These are phyloP conservation scores for Gallinago jamesoni DNA, from an alignment of 2,113 vertebrate genomes.

Conservation along the genomic window DNA sequence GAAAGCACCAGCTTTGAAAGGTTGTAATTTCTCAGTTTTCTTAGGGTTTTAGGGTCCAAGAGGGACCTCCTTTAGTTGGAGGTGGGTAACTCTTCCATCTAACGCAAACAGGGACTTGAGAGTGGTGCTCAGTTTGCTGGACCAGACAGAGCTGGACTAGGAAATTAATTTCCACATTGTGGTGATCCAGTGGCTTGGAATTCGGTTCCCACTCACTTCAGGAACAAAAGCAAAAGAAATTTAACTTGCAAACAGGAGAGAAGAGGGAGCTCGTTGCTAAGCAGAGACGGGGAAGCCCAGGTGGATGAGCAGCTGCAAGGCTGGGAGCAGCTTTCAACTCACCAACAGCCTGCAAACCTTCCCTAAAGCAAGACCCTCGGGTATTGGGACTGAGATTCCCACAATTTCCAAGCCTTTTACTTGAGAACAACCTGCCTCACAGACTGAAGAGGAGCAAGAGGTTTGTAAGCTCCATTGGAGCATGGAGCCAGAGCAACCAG, in stretches of 20 bases:
- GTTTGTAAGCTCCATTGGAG: not conserved
- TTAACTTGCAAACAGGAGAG: not conserved
- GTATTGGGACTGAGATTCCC: not conserved
- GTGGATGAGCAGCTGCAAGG: not conserved
- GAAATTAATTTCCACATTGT: not conserved
- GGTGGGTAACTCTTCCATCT: not conserved
- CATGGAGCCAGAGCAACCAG: not conserved
- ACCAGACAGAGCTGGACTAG: not conserved
- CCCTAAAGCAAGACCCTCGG: not conserved
- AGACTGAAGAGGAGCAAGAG: not conserved
- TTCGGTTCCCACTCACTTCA: not conserved
- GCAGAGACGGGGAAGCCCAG: not conserved
- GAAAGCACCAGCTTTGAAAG: not conserved
- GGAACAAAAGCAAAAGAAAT: not conserved
- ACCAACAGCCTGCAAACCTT: not conserved
- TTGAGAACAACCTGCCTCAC: not conserved
- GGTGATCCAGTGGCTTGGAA: not conserved
- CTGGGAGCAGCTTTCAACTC: not conserved
- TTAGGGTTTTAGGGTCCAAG: not conserved
- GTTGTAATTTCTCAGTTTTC: not conserved
- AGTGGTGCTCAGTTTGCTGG: rapidly evolving
- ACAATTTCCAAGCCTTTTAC: not conserved
- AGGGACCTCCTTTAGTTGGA: not conserved
- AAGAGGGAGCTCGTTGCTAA: not conserved
- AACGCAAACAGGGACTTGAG: not conserved